Evolutionary conservation across 2,797 vertebrate species (phyloP), one percentile per base, ranked within the genome.

Genomic region (Mastacembelus armatus): DNA sequence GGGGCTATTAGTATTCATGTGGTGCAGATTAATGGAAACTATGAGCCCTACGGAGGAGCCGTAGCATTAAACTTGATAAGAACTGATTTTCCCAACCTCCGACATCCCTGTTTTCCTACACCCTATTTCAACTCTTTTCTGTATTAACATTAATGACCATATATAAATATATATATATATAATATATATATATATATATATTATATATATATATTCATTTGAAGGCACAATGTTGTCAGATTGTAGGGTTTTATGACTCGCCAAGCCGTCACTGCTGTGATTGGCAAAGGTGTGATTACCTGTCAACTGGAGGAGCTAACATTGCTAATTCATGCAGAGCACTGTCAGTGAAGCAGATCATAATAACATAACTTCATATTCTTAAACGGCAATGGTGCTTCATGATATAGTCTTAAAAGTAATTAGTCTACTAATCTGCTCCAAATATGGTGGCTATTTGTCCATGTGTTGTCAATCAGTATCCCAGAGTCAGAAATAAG

Each of bases 1-100:
- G 8, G 84, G 78, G 83, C 87, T 84, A 92, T 94, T 93, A 93
- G 91, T 92, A 94, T 94, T 93, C 94, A 93, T 92, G 84, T 38
- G 62, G 83, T 44, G 78, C 82, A 85, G 85, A 92, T 90, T 91
- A 92, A 92, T 92, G 87, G 85, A 89, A 91, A 93, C 91, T 91
- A 90, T 87, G 89, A 92, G 89, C 75, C 74, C 78, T 87, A 85
- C 81, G 81, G 78, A 87, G 83, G 81, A 85, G 78, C 84, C 80
- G 66, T 85, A 73, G 82, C 86, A 94, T 93, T 92, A 94, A 90
- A 93, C 90, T 92, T 70, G 78, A 91, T 92, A 88, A 92, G 89
- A 74, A 78, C 84, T 84, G 85, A 92, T 92, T 92, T 93, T 84
- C 85, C 88, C 85, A 87, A 88, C 85, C 89, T 87, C 78, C 66